A percentile compares a stretch with the other conserved stretches of the same genome.
Conservation (phyloP, 2,888 invertebrate species). For the Anticlea derivata region DNA sequence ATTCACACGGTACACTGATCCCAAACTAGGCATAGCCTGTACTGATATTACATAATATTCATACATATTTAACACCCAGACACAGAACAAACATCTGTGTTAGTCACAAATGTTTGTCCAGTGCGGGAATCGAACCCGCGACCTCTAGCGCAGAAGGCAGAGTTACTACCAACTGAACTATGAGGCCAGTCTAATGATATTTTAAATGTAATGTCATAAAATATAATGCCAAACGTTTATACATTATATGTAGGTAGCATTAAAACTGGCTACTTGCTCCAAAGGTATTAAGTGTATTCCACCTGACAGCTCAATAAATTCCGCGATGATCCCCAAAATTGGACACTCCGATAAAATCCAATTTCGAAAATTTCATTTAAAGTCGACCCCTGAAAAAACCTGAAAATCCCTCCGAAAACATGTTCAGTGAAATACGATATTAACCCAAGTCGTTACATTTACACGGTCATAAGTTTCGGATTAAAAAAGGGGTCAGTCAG, state of each 20-base stretch:
- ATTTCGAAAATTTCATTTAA: slow-evolving; percentile 38
- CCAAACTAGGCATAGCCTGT: too few species aligned
- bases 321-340: slow-evolving; percentile 26
- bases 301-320: slow-evolving; percentile 24
- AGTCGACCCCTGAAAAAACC: slow-evolving; percentile 42
- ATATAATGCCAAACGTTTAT: not conserved
- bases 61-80: too few species aligned
- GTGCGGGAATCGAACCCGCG: too few species aligned
- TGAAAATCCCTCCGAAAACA: slow-evolving; percentile 47
- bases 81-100: too few species aligned
- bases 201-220: too few species aligned
- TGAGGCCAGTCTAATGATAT: too few species aligned
- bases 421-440: slow-evolving; percentile 70
- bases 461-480: slow-evolving; percentile 76
- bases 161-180: too few species aligned
- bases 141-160: too few species aligned
- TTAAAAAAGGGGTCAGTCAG: slow-evolving; percentile 63
- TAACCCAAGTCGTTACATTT: slow-evolving; percentile 66
- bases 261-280: not conserved
- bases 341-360: slow-evolving; percentile 30
- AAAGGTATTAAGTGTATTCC: slow-evolving; percentile 8
- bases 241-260: not conserved
- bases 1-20: too few species aligned
- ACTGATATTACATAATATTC: too few species aligned
- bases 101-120: too few species aligned